Percentiles rank a stretch among this genome's conserved stretches.
These are phyloP conservation scores for Ceratina australensis DNA, from an alignment of 1,140 invertebrate genomes.

Conservation along the genomic window DNA sequence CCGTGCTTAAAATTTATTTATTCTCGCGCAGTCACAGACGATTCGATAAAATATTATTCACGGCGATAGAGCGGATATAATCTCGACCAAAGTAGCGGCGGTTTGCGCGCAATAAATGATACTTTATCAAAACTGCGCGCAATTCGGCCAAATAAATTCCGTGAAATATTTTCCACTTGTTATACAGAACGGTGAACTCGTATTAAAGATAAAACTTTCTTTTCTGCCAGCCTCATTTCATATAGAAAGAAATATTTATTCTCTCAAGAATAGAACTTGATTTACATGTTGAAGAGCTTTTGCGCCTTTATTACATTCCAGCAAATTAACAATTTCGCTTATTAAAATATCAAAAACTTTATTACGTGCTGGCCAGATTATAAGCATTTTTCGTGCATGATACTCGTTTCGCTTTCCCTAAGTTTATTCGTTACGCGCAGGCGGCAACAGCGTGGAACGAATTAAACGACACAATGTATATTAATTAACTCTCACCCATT, in stretches of 20 bases:
- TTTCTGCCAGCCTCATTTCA: not conserved
- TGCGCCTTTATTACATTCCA: no score
- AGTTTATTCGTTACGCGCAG: not conserved
- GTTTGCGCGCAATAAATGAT: constrained; percentile 19
- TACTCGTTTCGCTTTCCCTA: not conserved
- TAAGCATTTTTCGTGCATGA: not conserved
- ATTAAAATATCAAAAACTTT: no score
- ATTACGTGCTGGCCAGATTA: no score
- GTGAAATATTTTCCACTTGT: constrained; percentile 36
- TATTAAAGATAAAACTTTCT: constrained; percentile 6
- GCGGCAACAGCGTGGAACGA: constrained; percentile 13
- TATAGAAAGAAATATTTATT: no score
- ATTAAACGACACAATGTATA: constrained; percentile 50
- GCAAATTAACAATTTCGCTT: no score
- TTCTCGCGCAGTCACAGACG: constrained; percentile 7
- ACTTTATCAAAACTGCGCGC: constrained; percentile 27
- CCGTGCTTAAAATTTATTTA: constrained; percentile 19
- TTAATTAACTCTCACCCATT: constrained; percentile 29
- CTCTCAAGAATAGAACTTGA: no score
- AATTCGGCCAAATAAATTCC: constrained; percentile 31
- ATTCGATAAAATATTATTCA: constrained; percentile 39
- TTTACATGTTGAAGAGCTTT: no score
- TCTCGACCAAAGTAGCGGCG: constrained; percentile 17
- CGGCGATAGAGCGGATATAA: constrained; percentile 9
- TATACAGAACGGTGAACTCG: constrained; percentile 15